A percentile compares a stretch with the other conserved stretches of the same genome.
Conservation (phyloP, 2,113 vertebrate genomes). For the Chaetura pelagica region DNA sequence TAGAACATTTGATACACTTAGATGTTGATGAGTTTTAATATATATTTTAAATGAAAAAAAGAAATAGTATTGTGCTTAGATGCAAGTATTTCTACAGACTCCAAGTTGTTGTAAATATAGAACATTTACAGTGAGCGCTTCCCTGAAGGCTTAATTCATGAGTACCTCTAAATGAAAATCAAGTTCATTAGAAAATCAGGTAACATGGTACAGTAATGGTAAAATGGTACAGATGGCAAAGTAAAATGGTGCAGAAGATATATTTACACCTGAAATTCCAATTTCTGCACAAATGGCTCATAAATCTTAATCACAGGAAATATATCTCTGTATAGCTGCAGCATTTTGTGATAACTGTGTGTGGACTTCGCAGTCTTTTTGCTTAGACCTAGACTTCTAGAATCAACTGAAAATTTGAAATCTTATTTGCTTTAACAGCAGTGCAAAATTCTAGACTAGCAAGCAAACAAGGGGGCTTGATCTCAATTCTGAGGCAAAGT, state of each 20-base stretch:
- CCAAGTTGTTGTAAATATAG: neutral
- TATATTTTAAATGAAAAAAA: neutral
- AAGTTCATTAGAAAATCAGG: neutral
- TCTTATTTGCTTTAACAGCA: neutral
- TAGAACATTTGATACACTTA: neutral
- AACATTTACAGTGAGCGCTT: neutral
- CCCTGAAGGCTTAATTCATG: neutral
- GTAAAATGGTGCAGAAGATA: neutral
- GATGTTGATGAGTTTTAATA: neutral
- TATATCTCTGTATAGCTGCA: neutral
- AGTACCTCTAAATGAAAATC: neutral
- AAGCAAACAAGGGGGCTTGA: neutral
- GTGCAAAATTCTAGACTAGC: neutral
- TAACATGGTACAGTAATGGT: too few species aligned
- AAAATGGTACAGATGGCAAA: neutral
- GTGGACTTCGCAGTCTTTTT: neutral
- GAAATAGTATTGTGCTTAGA: neutral
- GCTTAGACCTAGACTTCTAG: neutral
- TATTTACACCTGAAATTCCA: neutral
- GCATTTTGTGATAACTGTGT: neutral
- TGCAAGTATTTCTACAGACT: neutral
- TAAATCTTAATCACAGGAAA: neutral
- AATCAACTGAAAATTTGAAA: neutral
- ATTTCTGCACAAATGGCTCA: neutral
- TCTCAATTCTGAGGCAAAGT: neutral